A percentile compares a stretch with the other conserved stretches of the same genome.
Conservation (phyloP, 2,888 invertebrate species). For the Folsomia manolachei region DNA sequence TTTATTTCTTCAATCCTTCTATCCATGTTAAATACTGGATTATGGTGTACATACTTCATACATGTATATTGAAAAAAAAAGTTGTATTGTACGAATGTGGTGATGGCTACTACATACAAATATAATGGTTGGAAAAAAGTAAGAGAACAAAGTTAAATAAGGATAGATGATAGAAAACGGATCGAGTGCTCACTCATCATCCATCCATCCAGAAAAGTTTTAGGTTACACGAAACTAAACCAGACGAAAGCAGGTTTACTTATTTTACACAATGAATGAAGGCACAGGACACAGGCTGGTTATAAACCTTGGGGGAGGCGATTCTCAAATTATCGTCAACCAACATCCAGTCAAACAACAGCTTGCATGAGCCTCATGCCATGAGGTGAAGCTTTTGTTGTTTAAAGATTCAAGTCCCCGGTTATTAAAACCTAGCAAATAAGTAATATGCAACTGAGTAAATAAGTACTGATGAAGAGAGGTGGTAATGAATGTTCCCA, state of each 20-base stretch:
- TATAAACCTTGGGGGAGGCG: slow-evolving; percentile 1
- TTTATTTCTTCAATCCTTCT: no score
- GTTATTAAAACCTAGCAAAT: neutral
- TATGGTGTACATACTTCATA: no score
- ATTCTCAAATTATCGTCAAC: neutral
- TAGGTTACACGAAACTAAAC: neutral
- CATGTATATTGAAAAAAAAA: no score
- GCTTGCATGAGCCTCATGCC: neutral
- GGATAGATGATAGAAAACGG: slow-evolving; percentile 21
- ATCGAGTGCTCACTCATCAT: no score
- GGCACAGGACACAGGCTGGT: neutral
- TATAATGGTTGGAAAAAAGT: neutral
- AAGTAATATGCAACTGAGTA: neutral
- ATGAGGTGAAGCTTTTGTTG: no score
- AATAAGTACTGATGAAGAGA: neutral
- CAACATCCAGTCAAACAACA: neutral
- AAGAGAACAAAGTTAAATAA: slow-evolving; percentile 4
- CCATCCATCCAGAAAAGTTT: slow-evolving; percentile 12
- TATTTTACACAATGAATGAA: neutral
- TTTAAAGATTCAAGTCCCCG: neutral
- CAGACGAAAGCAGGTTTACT: neutral
- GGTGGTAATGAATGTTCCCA: no score
- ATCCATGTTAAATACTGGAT: no score
- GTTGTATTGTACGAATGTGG: no score
- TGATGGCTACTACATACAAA: neutral